These are phyloP conservation scores for Glaucopsyche alexis DNA, from an alignment of 2,888 invertebrate genomes.

Conservation along the genomic window DNA sequence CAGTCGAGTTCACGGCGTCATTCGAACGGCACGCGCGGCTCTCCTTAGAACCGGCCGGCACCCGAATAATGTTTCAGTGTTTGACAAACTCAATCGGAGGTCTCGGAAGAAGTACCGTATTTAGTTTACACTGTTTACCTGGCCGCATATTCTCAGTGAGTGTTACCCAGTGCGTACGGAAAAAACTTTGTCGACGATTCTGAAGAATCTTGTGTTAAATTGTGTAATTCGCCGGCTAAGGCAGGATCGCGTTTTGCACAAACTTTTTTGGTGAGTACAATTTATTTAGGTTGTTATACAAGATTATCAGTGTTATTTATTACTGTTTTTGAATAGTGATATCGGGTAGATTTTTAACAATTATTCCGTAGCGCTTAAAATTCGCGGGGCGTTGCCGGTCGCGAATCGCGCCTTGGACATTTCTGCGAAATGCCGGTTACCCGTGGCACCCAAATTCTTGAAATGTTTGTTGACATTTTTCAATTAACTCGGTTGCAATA, in stretches of 20 bases:
- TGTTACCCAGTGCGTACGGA: constrained; percentile 80
- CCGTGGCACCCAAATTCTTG: constrained; percentile 59
- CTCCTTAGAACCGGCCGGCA: constrained; percentile 74
- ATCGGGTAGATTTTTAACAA: constrained; percentile 45
- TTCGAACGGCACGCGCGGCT: constrained; percentile 75
- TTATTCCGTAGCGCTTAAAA: constrained; percentile 40
- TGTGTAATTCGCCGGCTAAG: constrained; percentile 75
- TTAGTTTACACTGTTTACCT: constrained; percentile 77
- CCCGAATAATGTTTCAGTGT: constrained; percentile 80
- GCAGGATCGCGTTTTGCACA: constrained; percentile 76
- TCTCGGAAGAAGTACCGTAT: constrained; percentile 77
- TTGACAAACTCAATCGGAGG: constrained; percentile 79
- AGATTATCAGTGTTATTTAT: constrained; percentile 32
- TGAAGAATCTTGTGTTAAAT: constrained; percentile 79
- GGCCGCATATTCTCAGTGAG: constrained; percentile 79
- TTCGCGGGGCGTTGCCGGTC: constrained; percentile 68
- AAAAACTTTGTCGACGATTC: constrained; percentile 81
- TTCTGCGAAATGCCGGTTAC: constrained; percentile 65
- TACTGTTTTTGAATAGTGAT: constrained; percentile 28
- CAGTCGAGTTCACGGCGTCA: constrained; percentile 77
- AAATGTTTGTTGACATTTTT: constrained; percentile 41
- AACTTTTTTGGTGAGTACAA: constrained; percentile 74
- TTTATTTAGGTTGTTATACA: constrained; percentile 37
- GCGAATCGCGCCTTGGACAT: constrained; percentile 54
- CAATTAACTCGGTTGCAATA: constrained; percentile 31